These are phyloP conservation scores for Caenorhabditis sp. DNA, from an alignment of 2,888 invertebrate species.

Conservation along the genomic window DNA sequence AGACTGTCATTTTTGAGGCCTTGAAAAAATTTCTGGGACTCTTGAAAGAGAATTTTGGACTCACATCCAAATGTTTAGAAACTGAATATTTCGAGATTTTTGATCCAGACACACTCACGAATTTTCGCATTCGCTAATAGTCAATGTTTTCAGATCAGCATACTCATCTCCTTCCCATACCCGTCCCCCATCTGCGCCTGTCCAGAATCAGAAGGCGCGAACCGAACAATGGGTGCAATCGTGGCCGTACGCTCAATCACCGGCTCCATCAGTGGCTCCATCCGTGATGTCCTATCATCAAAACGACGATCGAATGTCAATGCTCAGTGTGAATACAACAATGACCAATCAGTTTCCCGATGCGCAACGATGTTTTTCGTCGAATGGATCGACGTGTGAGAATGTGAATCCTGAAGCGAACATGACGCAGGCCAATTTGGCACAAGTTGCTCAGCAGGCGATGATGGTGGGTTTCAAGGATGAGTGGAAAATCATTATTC, in stretches of 20 bases:
- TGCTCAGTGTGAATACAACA: conserved; percentile 62
- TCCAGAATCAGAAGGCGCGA: conserved; percentile 37
- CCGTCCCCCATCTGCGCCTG: conserved; percentile 21
- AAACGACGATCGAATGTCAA: conserved; percentile 64
- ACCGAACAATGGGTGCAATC: conserved; percentile 63
- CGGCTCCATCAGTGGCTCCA: conserved; percentile 53
- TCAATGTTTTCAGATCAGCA: conserved; percentile 20
- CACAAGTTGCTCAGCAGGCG: conserved; percentile 27
- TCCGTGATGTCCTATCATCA: conserved; percentile 58
- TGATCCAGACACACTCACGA: too few species aligned
- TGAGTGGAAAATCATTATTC: too few species aligned
- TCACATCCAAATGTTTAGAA: too few species aligned
- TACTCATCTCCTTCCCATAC: conserved; percentile 50
- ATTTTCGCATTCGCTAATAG: too few species aligned
- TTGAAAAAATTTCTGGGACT: too few species aligned
- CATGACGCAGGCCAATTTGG: conserved; percentile 10
- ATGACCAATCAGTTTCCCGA: conserved; percentile 57
- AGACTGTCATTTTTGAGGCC: too few species aligned
- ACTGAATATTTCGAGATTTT: too few species aligned
- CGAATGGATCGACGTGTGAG: conserved; percentile 63
- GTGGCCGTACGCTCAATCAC: conserved; percentile 58
- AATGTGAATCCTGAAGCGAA: conserved; percentile 58
- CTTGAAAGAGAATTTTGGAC: too few species aligned
- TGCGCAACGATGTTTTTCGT: conserved; percentile 61
- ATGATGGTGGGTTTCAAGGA: conserved; percentile 34